Conservation (phyloP, 1,140 invertebrate species). For the Eriosoma lanigerum region DNA sequence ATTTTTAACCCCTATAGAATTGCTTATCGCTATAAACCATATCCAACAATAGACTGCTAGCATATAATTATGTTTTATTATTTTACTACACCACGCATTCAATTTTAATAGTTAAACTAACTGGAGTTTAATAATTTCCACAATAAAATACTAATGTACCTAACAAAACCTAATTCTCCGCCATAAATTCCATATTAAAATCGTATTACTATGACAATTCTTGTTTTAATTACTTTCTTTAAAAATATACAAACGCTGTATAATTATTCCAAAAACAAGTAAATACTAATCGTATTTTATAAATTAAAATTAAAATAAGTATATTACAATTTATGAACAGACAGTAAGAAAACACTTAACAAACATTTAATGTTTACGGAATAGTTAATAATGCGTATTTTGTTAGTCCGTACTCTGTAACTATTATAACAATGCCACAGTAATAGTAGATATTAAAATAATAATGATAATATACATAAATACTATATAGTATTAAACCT, state of each 20-base stretch:
- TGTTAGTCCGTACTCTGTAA: neutral
- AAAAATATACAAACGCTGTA: neutral
- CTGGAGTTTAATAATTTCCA: neutral
- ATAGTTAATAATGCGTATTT: neutral
- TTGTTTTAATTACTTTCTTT: neutral
- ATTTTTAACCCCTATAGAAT: constrained; percentile 28
- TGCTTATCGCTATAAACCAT: constrained; percentile 12
- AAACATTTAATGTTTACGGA: neutral
- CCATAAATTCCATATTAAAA: neutral
- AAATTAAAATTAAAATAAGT: neutral
- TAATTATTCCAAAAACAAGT: neutral
- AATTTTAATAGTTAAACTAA: neutral
- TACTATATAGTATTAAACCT: constrained; percentile 7
- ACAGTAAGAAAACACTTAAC: neutral
- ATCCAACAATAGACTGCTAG: neutral
- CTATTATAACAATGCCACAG: neutral
- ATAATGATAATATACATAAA: too few species aligned
- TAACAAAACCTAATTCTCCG: neutral
- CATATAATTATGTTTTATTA: constrained; percentile 7
- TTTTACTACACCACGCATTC: neutral
- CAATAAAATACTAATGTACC: neutral
- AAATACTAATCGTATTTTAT: neutral
- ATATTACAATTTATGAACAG: neutral
- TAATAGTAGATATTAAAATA: neutral
- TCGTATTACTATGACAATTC: neutral